These are phyloP conservation scores for Corythornis vintsioides DNA, from an alignment of 2,113 vertebrate genomes.

Conservation along the genomic window DNA sequence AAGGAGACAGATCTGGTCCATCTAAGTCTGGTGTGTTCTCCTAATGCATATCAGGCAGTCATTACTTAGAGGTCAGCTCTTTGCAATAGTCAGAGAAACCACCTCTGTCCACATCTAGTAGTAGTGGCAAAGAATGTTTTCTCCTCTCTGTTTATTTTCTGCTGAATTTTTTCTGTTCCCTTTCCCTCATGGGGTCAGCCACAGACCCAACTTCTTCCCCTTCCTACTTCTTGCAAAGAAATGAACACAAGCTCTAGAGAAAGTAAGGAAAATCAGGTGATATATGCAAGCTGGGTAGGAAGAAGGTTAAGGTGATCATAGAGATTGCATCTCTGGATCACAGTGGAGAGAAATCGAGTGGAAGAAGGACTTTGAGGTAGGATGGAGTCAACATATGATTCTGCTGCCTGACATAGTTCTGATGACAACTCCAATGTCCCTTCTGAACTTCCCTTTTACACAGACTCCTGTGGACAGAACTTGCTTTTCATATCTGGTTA, in stretches of 20 bases:
- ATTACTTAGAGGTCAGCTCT: not conserved
- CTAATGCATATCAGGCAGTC: not conserved
- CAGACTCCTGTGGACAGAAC: not conserved
- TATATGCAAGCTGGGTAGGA: not conserved
- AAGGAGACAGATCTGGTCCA: not conserved
- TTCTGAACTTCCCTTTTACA: not conserved
- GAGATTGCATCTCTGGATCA: not conserved
- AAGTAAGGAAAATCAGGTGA: not conserved
- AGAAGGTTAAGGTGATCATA: not conserved
- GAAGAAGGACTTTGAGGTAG: not conserved
- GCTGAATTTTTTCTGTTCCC: not conserved
- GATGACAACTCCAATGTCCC: not conserved
- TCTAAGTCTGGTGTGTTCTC: not conserved
- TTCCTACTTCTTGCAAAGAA: not conserved
- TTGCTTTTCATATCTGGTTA: not conserved
- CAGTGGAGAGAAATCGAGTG: not conserved
- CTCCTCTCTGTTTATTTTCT: not conserved
- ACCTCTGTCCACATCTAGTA: not conserved
- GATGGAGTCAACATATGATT: not conserved
- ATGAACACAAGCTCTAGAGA: not conserved
- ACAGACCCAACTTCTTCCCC: not conserved
- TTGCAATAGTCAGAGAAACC: not conserved
- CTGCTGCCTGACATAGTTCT: not conserved
- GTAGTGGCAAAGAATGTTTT: not conserved
- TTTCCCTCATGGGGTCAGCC: not conserved